A percentile compares a stretch with the other conserved stretches of the same genome.
Conservation (phyloP, 2,797 vertebrate species). For the Chaetophractus vellerosus region DNA sequence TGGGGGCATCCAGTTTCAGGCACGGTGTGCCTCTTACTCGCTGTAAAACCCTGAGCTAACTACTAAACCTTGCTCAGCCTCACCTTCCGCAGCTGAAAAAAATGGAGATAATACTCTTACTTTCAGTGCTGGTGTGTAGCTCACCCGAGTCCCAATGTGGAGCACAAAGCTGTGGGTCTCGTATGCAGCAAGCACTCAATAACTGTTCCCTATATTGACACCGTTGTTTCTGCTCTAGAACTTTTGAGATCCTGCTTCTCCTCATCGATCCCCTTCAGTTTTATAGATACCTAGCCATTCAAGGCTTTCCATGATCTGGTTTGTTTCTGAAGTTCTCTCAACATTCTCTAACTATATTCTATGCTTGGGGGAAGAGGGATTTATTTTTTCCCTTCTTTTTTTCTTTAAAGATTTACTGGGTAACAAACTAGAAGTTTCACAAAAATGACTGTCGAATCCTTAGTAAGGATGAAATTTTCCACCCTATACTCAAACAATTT, state of each 20-base stretch:
- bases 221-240: not conserved
- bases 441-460: slow-evolving; percentile 5
- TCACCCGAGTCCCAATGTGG: not conserved
- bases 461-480: slow-evolving; percentile 20
- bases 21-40: not conserved
- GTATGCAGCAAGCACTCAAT: accelerated
- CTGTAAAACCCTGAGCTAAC: not conserved
- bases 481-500: not conserved
- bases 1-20: not conserved
- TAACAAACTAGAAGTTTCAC: slow-evolving; percentile 11
- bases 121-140: not conserved
- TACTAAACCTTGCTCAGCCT: not conserved
- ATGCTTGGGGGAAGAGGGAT: not conserved
- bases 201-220: accelerated
- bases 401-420: slow-evolving; percentile 25
- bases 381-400: slow-evolving; percentile 28
- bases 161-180: too few relatives aligned
- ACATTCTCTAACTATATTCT: not conserved
- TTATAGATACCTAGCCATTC: not conserved
- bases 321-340: not conserved
- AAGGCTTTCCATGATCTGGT: not conserved
- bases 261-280: not conserved
- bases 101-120: not conserved
- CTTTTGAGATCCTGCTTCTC: not conserved
- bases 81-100: not conserved